Percentiles rank a stretch among this genome's conserved stretches.
These are phyloP conservation scores for Mormyrus lacerda DNA, from an alignment of 2,113 vertebrate genomes.

Conservation along the genomic window DNA sequence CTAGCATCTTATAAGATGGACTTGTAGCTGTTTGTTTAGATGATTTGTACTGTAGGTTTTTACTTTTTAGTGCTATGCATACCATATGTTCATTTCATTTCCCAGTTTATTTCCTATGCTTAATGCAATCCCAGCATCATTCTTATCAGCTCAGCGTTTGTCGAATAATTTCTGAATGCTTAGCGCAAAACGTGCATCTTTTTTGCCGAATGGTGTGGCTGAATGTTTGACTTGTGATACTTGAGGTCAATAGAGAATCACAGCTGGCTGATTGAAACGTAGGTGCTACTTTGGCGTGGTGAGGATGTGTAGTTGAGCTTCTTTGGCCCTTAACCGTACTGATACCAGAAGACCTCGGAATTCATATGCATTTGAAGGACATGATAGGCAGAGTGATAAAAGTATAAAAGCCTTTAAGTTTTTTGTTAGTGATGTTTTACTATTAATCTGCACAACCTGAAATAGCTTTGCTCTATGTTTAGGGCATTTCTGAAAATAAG, in stretches of 20 bases:
- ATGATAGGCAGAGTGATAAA: neutral
- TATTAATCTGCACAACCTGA: neutral
- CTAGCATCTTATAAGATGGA: slow-evolving; percentile 40
- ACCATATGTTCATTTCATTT: neutral
- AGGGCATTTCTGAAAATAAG: slow-evolving; percentile 61
- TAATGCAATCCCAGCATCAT: slow-evolving; percentile 37
- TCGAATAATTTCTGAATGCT: slow-evolving; percentile 32
- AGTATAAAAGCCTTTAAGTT: neutral
- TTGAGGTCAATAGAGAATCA: neutral
- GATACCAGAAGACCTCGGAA: slow-evolving; percentile 49
- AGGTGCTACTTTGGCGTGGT: slow-evolving; percentile 54
- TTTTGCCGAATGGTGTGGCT: slow-evolving; percentile 60
- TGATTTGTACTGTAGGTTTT: slow-evolving; percentile 49
- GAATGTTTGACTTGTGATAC: slow-evolving; percentile 9
- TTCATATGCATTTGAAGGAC: slow-evolving; percentile 35
- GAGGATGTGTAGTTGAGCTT: slow-evolving; percentile 11
- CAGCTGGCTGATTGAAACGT: slow-evolving; percentile 15
- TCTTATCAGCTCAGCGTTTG: neutral
- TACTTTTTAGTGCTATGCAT: slow-evolving; percentile 40
- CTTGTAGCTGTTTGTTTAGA: slow-evolving; percentile 43
- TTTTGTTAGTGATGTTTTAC: neutral
- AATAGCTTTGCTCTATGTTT: slow-evolving; percentile 47
- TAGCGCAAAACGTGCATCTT: slow-evolving; percentile 43
- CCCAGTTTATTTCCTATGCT: slow-evolving; percentile 37
- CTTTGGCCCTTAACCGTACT: slow-evolving; percentile 44